These are phyloP conservation scores for Mustela erminea DNA, from an alignment of 2,797 vertebrate species.

Conservation along the genomic window DNA sequence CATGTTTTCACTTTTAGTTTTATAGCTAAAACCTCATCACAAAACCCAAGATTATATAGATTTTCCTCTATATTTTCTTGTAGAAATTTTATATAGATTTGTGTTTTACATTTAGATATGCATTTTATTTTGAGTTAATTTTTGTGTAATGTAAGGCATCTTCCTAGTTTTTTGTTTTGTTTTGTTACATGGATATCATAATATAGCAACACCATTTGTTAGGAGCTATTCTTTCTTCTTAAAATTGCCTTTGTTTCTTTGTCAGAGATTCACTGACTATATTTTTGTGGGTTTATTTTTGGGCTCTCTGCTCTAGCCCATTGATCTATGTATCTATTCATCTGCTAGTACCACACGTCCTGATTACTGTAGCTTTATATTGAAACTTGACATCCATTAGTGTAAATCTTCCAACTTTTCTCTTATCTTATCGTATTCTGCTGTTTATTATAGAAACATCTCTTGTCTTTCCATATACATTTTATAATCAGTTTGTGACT, in stretches of 20 bases:
- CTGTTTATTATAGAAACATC: neutral
- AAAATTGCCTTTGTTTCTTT: neutral
- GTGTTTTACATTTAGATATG: neutral
- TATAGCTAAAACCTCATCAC: neutral
- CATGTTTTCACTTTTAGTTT: neutral
- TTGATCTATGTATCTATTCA: neutral
- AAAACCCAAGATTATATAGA: neutral
- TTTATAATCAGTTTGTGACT: neutral
- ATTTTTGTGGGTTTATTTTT: neutral
- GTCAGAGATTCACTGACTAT: neutral
- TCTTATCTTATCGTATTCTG: neutral
- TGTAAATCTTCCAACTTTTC: neutral
- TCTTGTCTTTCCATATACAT: neutral
- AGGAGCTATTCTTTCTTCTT: neutral
- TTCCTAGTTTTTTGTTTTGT: neutral
- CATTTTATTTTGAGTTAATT: neutral
- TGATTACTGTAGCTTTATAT: neutral
- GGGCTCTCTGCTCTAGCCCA: neutral
- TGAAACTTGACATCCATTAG: neutral
- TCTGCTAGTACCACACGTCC: neutral
- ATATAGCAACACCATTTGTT: neutral
- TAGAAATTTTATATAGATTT: neutral
- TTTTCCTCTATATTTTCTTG: neutral
- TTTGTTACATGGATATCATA: neutral
- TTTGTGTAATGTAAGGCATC: neutral